Percentiles rank a stretch among this genome's conserved stretches.
Evolutionary conservation across 1,140 invertebrate species (phyloP).

Genomic region (Bombyx mandarina): DNA sequence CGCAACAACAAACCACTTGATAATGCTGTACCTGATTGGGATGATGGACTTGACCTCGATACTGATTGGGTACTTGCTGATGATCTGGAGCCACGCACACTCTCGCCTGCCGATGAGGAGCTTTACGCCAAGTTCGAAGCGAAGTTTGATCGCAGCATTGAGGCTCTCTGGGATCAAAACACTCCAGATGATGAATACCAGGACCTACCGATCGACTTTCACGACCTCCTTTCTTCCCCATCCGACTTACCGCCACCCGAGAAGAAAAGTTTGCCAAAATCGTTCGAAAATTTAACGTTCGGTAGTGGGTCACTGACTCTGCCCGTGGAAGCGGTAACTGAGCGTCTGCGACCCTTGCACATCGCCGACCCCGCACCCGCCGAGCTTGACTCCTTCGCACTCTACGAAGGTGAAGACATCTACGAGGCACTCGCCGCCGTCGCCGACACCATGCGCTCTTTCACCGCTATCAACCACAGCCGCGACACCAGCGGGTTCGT

Average conservation of each 20-base stretch:
- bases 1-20: constrained; percentile 38
- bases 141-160: constrained; percentile 77
- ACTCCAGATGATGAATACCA: constrained; percentile 70
- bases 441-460: constrained; percentile 54
- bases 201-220: constrained; percentile 73
- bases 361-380: constrained; percentile 36
- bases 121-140: constrained; percentile 76
- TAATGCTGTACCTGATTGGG: constrained; percentile 50
- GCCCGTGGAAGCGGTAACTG: constrained; percentile 34
- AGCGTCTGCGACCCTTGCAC: constrained; percentile 51
- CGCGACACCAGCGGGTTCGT: constrained; percentile 71
- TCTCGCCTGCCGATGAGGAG: constrained; percentile 65
- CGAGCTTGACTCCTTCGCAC: constrained; percentile 37
- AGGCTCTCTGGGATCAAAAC: constrained; percentile 74
- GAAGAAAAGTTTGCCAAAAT: constrained; percentile 50
- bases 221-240: constrained; percentile 71
- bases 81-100: constrained; percentile 35
- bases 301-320: constrained; percentile 20
- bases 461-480: constrained; percentile 72
- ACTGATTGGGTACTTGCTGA: constrained; percentile 53
- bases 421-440: constrained; percentile 51
- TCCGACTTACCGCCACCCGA: constrained; percentile 57
- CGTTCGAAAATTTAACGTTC: constrained; percentile 55
- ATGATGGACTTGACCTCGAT: constrained; percentile 47
- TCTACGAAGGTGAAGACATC: constrained; percentile 45